phyloP scores from a whole-genome alignment of 2,797 vertebrate genomes.

The Lepilemur septentrionalis region DNA sequence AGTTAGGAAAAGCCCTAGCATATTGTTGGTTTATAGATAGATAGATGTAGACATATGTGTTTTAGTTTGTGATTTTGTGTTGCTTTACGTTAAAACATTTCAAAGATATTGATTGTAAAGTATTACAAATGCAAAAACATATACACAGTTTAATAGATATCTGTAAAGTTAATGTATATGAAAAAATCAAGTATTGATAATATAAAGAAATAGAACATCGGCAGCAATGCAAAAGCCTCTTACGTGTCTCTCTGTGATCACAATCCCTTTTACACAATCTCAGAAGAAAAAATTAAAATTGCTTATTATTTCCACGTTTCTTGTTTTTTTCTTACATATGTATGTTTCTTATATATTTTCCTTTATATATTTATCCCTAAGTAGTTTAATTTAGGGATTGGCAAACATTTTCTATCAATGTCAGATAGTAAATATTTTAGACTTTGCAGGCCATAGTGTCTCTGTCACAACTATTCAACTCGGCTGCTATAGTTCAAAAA shows the following conservation, averaged over 20 bases:
- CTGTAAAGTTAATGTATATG: not conserved
- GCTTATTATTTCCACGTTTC: not conserved
- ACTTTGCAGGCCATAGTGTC: not conserved
- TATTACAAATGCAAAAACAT: not conserved
- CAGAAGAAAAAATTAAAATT: not conserved
- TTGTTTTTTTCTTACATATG: not conserved
- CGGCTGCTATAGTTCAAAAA: not conserved
- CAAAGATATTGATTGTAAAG: not conserved
- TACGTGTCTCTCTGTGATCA: not conserved
- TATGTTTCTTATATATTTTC: not conserved
- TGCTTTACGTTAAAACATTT: not conserved
- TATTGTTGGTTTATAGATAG: not conserved
- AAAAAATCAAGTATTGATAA: not conserved
- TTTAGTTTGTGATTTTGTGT: not conserved
- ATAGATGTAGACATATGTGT: not conserved
- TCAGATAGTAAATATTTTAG: not conserved
- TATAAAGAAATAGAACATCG: not conserved
- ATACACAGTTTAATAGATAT: not conserved
- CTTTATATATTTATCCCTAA: not conserved
- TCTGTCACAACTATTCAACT: not conserved
- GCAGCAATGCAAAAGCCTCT: rapidly evolving
- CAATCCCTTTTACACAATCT: not conserved
- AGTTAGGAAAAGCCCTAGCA: not conserved
- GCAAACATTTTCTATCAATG: not conserved
- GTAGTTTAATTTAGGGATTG: not conserved